Percentiles rank a stretch among this genome's conserved stretches.
phyloP scores from a whole-genome alignment of 2,797 vertebrate species.

The Enteromius argenteus region DNA sequence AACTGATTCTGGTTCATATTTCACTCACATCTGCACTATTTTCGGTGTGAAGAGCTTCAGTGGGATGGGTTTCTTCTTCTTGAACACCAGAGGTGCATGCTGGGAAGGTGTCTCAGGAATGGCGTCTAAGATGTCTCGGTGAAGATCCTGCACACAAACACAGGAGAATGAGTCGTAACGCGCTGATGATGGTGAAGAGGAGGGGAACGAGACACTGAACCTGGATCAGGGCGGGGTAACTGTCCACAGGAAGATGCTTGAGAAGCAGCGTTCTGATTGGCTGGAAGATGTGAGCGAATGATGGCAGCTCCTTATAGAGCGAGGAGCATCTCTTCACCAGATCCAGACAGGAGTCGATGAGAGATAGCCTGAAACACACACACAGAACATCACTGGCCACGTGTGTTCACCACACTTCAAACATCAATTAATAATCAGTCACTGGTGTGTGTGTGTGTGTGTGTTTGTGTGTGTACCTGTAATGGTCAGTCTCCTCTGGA shows the following conservation, averaged over 20 bases:
- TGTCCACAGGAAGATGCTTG: slow-evolving; percentile 70
- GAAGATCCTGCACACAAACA: slow-evolving; percentile 78
- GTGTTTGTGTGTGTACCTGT: slow-evolving; percentile 76
- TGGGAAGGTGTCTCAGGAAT: slow-evolving; percentile 67
- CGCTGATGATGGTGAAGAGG: accelerated
- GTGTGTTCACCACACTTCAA: neutral
- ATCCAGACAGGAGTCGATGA: slow-evolving; percentile 84
- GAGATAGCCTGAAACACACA: slow-evolving; percentile 80
- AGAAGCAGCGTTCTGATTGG: slow-evolving; percentile 83
- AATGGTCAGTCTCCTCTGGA: slow-evolving; percentile 80
- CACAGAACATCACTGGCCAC: neutral
- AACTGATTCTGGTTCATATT: neutral
- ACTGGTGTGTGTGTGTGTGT: too few relatives aligned
- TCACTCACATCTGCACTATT: slow-evolving; percentile 92
- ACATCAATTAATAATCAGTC: too few relatives aligned
- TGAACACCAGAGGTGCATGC: slow-evolving; percentile 81
- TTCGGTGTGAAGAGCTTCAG: slow-evolving; percentile 91
- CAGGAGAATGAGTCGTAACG: neutral
- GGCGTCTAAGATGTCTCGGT: slow-evolving; percentile 73
- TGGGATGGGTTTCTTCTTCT: slow-evolving; percentile 90
- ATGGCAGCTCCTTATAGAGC: slow-evolving; percentile 81
- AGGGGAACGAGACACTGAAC: slow-evolving; percentile 67
- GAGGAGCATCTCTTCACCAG: slow-evolving; percentile 82
- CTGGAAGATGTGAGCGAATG: slow-evolving; percentile 79
- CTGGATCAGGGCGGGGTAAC: slow-evolving; percentile 80